Evolutionary conservation across 2,113 vertebrate genomes (phyloP).

Genomic region (Melanocharis versteri): DNA sequence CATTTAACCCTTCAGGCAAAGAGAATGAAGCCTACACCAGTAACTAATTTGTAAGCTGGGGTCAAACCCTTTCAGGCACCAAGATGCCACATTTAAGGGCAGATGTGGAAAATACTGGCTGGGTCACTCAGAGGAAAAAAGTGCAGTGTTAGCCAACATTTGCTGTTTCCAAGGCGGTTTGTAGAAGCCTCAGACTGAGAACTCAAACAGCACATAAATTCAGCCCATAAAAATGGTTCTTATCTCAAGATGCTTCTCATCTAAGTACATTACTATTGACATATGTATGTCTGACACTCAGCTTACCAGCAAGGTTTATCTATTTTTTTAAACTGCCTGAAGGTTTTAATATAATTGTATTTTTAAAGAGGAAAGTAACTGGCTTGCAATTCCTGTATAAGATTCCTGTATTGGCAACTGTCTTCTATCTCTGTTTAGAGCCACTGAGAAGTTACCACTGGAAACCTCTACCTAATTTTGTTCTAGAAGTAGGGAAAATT

Average conservation of each 20-base stretch:
- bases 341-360: background rate
- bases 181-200: background rate
- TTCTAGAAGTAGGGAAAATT: background rate
- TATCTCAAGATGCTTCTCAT: background rate
- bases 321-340: background rate
- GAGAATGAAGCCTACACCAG: background rate
- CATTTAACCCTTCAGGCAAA: constrained; percentile 28
- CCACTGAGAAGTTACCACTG: background rate
- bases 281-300: background rate
- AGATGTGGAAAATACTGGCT: background rate
- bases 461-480: background rate
- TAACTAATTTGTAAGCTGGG: background rate
- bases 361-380: background rate
- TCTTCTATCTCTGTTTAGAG: background rate
- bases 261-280: background rate
- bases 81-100: background rate
- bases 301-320: background rate
- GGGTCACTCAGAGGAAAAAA: background rate
- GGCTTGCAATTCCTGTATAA: background rate
- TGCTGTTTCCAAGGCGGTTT: background rate
- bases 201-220: background rate
- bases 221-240: background rate
- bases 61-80: background rate
- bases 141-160: background rate
- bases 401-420: background rate